A percentile compares a stretch with the other conserved stretches of the same genome.
Conservation (phyloP, 2,113 vertebrate genomes). For the Catharus fuscescens region DNA sequence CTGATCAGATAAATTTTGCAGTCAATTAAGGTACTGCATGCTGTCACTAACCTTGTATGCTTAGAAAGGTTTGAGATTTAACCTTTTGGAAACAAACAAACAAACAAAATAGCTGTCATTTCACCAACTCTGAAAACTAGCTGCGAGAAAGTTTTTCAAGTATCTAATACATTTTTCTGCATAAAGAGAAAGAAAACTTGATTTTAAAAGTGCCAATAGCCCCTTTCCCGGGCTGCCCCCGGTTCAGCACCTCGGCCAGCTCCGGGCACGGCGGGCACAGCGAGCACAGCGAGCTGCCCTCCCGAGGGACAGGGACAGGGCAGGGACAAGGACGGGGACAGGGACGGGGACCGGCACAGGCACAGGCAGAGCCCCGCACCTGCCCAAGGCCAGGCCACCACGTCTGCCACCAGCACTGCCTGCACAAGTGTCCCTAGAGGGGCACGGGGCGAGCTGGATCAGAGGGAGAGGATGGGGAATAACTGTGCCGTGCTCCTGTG, state of each 20-base stretch:
- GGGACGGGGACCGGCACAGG: not conserved
- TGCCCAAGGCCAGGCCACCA: too few species aligned
- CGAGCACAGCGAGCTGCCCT: not conserved
- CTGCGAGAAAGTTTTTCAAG: not conserved
- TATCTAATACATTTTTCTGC: not conserved
- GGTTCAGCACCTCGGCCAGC: constrained; percentile 56
- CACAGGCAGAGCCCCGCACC: not conserved
- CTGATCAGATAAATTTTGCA: not conserved
- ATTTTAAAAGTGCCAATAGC: fast-evolving
- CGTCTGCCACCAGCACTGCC: not conserved
- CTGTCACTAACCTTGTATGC: not conserved
- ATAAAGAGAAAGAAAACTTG: not conserved
- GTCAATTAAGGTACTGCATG: not conserved
- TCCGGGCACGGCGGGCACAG: not conserved
- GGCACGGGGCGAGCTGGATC: fast-evolving
- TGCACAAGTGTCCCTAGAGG: fast-evolving
- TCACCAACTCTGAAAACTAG: not conserved
- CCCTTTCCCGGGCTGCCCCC: fast-evolving
- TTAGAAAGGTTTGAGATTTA: not conserved
- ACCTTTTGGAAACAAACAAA: not conserved
- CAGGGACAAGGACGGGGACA: too few species aligned
- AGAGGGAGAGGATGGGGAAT: not conserved
- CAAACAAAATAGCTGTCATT: not conserved
- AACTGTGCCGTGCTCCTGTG: fast-evolving
- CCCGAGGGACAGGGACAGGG: too few species aligned